Evolutionary conservation across 2,888 invertebrate genomes (phyloP).

Genomic region (Campopleginae sp.): DNA sequence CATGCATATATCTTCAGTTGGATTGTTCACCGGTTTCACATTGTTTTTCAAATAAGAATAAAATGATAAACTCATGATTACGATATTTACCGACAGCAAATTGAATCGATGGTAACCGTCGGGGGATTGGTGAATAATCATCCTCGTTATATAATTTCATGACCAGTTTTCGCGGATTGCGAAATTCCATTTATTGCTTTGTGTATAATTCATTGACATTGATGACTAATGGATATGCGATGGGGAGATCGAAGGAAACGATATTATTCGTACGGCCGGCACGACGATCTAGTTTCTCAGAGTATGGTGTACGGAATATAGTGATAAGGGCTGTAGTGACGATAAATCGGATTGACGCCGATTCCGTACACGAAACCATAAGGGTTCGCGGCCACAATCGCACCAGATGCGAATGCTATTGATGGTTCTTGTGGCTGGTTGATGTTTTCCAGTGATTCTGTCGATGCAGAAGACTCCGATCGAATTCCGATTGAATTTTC

Average conservation of each 20-base stretch:
- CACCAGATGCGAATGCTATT: background rate
- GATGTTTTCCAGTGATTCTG: background rate
- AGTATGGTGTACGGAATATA: constrained; percentile 52
- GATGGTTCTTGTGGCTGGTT: constrained; percentile 20
- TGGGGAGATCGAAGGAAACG: background rate
- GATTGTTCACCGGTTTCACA: constrained; percentile 77
- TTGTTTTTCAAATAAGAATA: constrained; percentile 82
- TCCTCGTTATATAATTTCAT: constrained; percentile 6
- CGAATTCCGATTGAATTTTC: constrained; percentile 1
- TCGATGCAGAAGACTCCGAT: constrained; percentile 14
- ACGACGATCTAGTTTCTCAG: constrained; percentile 19
- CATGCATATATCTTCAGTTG: constrained; percentile 73
- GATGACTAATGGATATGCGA: constrained; percentile 23
- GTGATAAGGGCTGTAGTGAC: constrained; percentile 60
- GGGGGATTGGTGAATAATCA: constrained; percentile 9
- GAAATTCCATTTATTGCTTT: constrained; percentile 19
- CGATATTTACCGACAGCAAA: constrained; percentile 28
- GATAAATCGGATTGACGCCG: constrained; percentile 59
- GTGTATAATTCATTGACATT: constrained; percentile 11
- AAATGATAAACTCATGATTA: constrained; percentile 71
- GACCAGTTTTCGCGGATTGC: constrained; percentile 4
- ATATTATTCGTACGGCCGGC: background rate
- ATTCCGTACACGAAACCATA: constrained; percentile 46
- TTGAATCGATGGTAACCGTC: constrained; percentile 1
- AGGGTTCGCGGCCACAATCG: constrained; percentile 22